phyloP scores from a whole-genome alignment of 2,888 invertebrate species.

The Lochmaea crataegi region DNA sequence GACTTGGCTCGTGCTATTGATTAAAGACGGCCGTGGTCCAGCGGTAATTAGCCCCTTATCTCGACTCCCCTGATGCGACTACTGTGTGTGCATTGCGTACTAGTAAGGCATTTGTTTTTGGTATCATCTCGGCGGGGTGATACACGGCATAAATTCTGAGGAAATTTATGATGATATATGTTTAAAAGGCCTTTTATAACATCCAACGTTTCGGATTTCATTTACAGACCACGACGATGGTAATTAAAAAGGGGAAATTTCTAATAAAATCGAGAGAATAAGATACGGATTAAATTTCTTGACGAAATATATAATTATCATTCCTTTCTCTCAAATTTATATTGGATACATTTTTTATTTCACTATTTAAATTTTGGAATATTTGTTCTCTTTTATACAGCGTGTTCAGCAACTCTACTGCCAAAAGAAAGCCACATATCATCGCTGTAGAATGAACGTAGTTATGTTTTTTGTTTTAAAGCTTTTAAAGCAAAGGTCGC shows the following conservation, averaged over 20 bases:
- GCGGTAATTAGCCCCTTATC: constrained; percentile 65
- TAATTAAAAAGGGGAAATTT: constrained; percentile 9
- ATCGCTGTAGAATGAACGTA: no score
- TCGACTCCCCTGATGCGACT: constrained; percentile 55
- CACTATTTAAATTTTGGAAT: no score
- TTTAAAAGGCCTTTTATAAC: neutral
- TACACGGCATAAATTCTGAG: constrained; percentile 21
- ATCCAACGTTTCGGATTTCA: neutral
- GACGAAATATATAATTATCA: neutral
- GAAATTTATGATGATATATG: constrained; percentile 29
- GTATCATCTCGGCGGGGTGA: constrained; percentile 37
- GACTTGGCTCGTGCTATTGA: constrained; percentile 64
- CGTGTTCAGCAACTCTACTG: no score
- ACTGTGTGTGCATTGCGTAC: constrained; percentile 47
- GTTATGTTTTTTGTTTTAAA: no score
- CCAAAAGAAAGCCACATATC: no score
- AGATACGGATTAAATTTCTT: neutral
- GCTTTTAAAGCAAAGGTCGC: no score
- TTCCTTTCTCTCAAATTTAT: no score
- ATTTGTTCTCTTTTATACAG: no score
- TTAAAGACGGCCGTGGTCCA: constrained; percentile 66
- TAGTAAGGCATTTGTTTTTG: constrained; percentile 43
- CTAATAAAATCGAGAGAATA: no score
- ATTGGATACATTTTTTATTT: no score
- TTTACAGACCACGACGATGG: neutral